A percentile compares a stretch with the other conserved stretches of the same genome.
Evolutionary conservation across 2,888 invertebrate genomes (phyloP).

Genomic region (Nipponacmea schrenckii): DNA sequence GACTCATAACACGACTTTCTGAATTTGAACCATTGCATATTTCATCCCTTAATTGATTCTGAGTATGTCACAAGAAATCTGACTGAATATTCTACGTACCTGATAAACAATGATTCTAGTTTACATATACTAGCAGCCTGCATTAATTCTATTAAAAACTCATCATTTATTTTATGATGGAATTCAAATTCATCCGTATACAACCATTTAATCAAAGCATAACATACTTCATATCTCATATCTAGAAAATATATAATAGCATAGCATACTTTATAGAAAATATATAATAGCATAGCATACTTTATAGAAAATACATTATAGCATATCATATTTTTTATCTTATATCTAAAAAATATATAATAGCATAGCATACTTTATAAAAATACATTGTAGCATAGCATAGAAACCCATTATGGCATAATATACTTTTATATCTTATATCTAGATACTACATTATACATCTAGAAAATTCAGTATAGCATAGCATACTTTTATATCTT

Average conservation of each 20-base stretch:
- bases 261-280: slow-evolving; percentile 77
- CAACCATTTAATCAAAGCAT: slow-evolving; percentile 86
- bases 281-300: slow-evolving; percentile 76
- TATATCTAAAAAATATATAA: not conserved
- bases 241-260: slow-evolving; percentile 72
- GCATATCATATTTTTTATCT: slow-evolving; percentile 78
- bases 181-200: slow-evolving; percentile 84
- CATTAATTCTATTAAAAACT: slow-evolving; percentile 82
- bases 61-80: slow-evolving; percentile 16
- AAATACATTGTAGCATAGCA: not conserved
- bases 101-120: slow-evolving; percentile 71
- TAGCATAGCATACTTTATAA: not conserved
- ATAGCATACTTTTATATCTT: too few relatives aligned
- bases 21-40: too few relatives aligned
- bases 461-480: too few relatives aligned
- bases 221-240: slow-evolving; percentile 81
- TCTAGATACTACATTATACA: too few relatives aligned
- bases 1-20: too few relatives aligned
- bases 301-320: slow-evolving; percentile 70
- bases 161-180: slow-evolving; percentile 76
- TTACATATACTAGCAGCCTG: slow-evolving; percentile 84
- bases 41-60: too few relatives aligned
- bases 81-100: too few relatives aligned
- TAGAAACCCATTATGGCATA: too few relatives aligned
- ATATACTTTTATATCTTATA: too few relatives aligned